Conservation (phyloP, 2,113 vertebrate genomes). For the Atlantisia rogersi region DNA sequence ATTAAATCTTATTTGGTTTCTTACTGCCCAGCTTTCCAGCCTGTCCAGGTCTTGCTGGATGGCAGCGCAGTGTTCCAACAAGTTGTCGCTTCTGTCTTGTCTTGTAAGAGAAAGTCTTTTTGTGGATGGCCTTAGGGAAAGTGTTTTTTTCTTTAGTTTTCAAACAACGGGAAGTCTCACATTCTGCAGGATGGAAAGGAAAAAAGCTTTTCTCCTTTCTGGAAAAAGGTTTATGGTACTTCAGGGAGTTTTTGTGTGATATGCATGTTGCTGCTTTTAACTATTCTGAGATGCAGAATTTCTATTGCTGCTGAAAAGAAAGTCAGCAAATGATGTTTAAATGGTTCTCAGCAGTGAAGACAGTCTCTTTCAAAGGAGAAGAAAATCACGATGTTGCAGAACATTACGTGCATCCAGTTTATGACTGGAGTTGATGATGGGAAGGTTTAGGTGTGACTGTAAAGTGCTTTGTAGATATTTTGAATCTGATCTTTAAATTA, state of each 20-base stretch:
- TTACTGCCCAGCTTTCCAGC: too few relatives aligned
- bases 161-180: background rate
- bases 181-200: background rate
- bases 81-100: background rate
- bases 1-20: too few relatives aligned
- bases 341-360: background rate
- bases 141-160: background rate
- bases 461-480: constrained; percentile 22
- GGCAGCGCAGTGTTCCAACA: too few relatives aligned
- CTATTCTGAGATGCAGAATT: background rate
- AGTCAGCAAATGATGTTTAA: background rate
- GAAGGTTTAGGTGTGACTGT: constrained; percentile 41
- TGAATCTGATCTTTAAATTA: constrained; percentile 43
- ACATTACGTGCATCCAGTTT: background rate
- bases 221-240: background rate
- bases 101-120: background rate
- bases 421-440: background rate
- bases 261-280: background rate
- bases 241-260: background rate
- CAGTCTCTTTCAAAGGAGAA: background rate
- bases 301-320: background rate
- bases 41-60: too few relatives aligned
- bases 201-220: background rate
- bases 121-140: background rate
- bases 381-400: background rate